These are phyloP conservation scores for Panurus biarmicus DNA, from an alignment of 2,113 vertebrate genomes.

Conservation along the genomic window DNA sequence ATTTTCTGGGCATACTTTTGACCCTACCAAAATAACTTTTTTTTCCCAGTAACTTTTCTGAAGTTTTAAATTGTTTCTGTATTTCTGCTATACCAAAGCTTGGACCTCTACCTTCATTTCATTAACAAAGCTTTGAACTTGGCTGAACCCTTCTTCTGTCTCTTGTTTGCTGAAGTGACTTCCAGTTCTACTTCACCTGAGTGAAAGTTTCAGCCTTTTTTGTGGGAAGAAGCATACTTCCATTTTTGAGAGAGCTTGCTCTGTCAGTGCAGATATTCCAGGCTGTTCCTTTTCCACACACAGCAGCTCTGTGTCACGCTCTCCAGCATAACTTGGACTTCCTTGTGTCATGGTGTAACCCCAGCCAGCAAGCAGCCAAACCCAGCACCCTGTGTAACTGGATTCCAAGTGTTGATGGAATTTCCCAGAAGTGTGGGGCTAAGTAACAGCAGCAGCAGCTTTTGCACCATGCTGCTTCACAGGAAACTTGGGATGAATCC, in stretches of 20 bases:
- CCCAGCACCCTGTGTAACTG: fast-evolving
- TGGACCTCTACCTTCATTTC: not conserved
- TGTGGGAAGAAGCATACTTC: not conserved
- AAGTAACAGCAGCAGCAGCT: not conserved
- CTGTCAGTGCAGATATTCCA: not conserved
- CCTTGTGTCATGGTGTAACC: not conserved
- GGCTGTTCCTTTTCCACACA: not conserved
- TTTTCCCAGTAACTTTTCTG: not conserved
- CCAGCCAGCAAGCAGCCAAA: not conserved
- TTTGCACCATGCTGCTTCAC: not conserved
- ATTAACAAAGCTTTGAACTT: not conserved
- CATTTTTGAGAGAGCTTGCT: not conserved
- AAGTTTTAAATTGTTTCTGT: not conserved
- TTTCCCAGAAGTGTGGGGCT: not conserved
- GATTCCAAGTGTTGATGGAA: not conserved
- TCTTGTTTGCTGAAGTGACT: not conserved
- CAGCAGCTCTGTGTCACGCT: not conserved
- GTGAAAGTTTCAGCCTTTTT: not conserved
- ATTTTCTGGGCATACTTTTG: not conserved
- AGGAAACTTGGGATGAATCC: not conserved
- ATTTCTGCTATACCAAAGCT: not conserved
- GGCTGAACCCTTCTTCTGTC: not conserved
- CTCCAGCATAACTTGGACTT: not conserved
- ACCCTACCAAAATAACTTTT: not conserved
- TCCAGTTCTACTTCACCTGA: not conserved